Conservation (phyloP, 2,113 vertebrate species). For the Thalassarche chlororhynchos region DNA sequence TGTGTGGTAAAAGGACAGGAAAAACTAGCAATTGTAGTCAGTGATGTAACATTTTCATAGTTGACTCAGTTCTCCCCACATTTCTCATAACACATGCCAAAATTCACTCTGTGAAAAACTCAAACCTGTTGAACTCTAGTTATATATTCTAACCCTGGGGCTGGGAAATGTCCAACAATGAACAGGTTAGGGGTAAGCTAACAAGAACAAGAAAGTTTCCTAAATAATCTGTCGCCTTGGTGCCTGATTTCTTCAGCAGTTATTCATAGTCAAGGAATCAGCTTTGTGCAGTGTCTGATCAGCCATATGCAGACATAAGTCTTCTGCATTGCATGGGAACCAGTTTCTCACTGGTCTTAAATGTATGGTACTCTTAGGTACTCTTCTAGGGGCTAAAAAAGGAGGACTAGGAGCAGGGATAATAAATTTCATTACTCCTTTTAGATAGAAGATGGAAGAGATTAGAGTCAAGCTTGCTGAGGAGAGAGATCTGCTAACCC, state of each 20-base stretch:
- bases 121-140: not conserved
- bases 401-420: not conserved
- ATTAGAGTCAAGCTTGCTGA: not conserved
- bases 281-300: not conserved
- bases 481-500: not conserved
- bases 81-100: not conserved
- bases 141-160: not conserved
- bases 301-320: not conserved
- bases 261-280: not conserved
- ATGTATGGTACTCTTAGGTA: not conserved
- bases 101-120: not conserved
- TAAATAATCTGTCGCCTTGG: not conserved
- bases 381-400: not conserved
- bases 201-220: not conserved
- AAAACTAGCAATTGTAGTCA: not conserved
- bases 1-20: not conserved
- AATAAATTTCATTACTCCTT: not conserved
- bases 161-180: not conserved
- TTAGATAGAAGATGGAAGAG: not conserved
- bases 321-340: not conserved
- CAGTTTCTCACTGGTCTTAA: not conserved
- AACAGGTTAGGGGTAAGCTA: not conserved
- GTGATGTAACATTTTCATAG: not conserved
- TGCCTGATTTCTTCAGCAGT: not conserved
- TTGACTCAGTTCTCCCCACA: not conserved